Evolutionary conservation across 2,113 vertebrate species (phyloP), one percentile per base, ranked within the genome.

Genomic region (Spheniscus mendiculus): DNA sequence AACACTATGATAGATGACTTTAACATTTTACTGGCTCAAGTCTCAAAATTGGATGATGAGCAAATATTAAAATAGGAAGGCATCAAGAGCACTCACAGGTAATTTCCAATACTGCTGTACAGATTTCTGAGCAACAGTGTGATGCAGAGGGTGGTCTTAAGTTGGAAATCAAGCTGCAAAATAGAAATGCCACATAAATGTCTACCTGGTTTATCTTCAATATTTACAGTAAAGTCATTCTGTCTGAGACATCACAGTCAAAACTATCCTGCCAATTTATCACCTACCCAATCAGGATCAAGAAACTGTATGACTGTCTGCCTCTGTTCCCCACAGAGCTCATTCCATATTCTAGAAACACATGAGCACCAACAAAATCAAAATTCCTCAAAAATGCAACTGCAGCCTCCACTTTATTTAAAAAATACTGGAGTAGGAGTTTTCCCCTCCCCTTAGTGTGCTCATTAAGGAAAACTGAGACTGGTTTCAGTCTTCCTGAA

Each of bases 311-410:
- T 5, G 1, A 52, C 19, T 40, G 8, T 42, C 45, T 74, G 16
- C 42, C 47, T 80, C 12, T 53, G 14, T 38, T 80, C 10, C 27
- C 44, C 1, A 0, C 16, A 8, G 4, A 76, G 20, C 42, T 67
- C 38, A 25, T 49, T 76, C 32, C 10, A 30, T 30, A n/a, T 32
- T 22, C 6, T n/a, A 20, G 4, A 40, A 72, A 62, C 12, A 70
- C 21, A 52, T 0, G 0, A 79, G 20, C 6, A 59, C 6, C 10
- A 40, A 34, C 25, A 47, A 70, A 73, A 91, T 11, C 8, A 53
- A 49, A 70, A 82, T 18, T 36, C 40, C 29, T 45, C 12, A 79
- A 55, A 86, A 65, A 69, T 25, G 8, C 0, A 61, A 6, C 14
- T 55, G 4, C 5, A 83, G 17, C 5, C 12, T 52, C 4, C 15